Percentiles rank a stretch among this genome's conserved stretches.
Conservation (phyloP, 2,888 invertebrate genomes). For the Bellardia bayeri region DNA sequence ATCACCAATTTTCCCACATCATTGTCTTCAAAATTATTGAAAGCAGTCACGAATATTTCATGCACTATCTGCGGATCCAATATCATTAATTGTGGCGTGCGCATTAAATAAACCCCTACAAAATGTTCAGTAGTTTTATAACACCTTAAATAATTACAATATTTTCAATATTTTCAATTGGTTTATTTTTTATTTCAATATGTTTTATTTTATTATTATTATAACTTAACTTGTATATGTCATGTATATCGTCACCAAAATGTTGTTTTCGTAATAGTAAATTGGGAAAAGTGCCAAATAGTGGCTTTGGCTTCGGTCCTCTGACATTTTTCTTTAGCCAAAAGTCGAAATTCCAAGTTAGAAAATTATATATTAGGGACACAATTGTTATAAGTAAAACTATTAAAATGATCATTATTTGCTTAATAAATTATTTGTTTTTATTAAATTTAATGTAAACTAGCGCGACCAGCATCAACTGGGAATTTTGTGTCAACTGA, state of each 20-base stretch:
- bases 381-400: constrained; percentile 18
- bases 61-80: constrained; percentile 83
- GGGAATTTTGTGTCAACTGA: constrained; percentile 43
- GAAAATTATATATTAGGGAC: constrained; percentile 76
- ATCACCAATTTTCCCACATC: constrained; percentile 77
- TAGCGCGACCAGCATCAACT: constrained; percentile 31
- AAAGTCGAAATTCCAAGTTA: constrained; percentile 81
- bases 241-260: constrained; percentile 82
- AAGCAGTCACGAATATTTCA: constrained; percentile 84
- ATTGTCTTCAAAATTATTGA: constrained; percentile 83
- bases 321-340: constrained; percentile 83
- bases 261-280: constrained; percentile 79
- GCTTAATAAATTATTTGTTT: background rate
- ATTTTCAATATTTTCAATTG: background rate
- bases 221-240: constrained; percentile 83
- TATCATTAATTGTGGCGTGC: constrained; percentile 82
- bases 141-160: constrained; percentile 75
- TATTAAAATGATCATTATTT: constrained; percentile 33
- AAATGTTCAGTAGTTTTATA: constrained; percentile 79
- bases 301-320: constrained; percentile 80
- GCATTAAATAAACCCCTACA: constrained; percentile 83
- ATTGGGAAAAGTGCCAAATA: constrained; percentile 83
- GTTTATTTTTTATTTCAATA: background rate
- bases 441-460: constrained; percentile 4
- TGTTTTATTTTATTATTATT: background rate